These are phyloP conservation scores for Drosophila sproati DNA, from an alignment of 1,140 invertebrate genomes.

Conservation along the genomic window DNA sequence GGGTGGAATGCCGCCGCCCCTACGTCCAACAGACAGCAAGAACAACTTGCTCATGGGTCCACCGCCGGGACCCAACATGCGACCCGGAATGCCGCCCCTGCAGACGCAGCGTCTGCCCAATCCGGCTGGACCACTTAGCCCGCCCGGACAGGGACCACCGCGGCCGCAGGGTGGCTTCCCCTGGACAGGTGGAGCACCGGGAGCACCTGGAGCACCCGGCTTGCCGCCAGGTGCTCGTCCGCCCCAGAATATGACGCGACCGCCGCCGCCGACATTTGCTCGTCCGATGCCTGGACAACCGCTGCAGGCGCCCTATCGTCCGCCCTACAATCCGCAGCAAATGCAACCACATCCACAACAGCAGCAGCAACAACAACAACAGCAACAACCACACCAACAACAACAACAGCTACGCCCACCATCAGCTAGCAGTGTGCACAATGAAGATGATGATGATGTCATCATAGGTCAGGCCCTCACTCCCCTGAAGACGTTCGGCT, in stretches of 20 bases:
- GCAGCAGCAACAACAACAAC: constrained; percentile 36
- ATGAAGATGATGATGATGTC: constrained; percentile 82
- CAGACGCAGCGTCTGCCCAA: constrained; percentile 64
- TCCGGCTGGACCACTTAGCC: constrained; percentile 65
- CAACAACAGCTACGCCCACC: constrained; percentile 66
- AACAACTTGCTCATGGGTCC: constrained; percentile 76
- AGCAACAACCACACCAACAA: constrained; percentile 30
- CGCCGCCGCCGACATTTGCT: constrained; percentile 66
- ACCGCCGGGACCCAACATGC: constrained; percentile 53
- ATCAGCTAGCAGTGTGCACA: constrained; percentile 56
- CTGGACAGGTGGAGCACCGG: constrained; percentile 53
- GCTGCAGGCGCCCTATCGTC: constrained; percentile 62
- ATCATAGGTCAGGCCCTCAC: constrained; percentile 78
- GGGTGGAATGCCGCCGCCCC: constrained; percentile 61
- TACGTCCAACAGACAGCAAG: constrained; percentile 78
- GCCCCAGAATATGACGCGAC: constrained; percentile 68
- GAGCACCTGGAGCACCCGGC: constrained; percentile 44
- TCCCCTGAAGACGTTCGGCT: constrained; percentile 64
- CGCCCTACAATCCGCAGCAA: constrained; percentile 88
- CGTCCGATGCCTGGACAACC: constrained; percentile 69
- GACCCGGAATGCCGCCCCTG: constrained; percentile 70
- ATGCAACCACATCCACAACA: constrained; percentile 85
- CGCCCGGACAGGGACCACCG: constrained; percentile 70
- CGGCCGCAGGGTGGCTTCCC: constrained; percentile 74
- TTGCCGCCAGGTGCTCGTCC: constrained; percentile 59